Evolutionary conservation across 1,140 invertebrate species (phyloP).

Genomic region (Globodera ellingtonae): DNA sequence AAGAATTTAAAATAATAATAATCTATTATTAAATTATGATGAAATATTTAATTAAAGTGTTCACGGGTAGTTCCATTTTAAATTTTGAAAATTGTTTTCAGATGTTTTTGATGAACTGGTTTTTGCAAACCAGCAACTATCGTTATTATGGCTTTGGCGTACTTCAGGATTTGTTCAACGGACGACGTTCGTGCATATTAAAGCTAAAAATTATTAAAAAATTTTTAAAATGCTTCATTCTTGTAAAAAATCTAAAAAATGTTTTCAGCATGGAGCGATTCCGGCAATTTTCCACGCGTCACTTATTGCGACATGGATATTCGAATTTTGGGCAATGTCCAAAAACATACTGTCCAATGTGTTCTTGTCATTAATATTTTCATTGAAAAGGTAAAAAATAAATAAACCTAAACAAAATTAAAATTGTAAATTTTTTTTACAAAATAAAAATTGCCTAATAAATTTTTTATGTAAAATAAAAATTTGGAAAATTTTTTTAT

Average conservation of each 20-base stretch:
- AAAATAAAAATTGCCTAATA: neutral
- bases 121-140: conserved; percentile 68
- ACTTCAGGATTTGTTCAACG: conserved; percentile 54
- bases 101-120: conserved; percentile 69
- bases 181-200: conserved; percentile 45
- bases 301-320: conserved; percentile 69
- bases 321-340: conserved; percentile 66
- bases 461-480: neutral
- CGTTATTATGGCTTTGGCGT: conserved; percentile 65
- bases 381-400: conserved; percentile 64
- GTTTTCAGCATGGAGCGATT: conserved; percentile 63
- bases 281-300: conserved; percentile 65
- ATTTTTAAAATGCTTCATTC: neutral
- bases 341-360: conserved; percentile 67
- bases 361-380: conserved; percentile 67
- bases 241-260: neutral
- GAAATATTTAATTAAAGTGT: too few species aligned
- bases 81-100: conserved; percentile 25
- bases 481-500: too few species aligned
- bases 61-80: too few species aligned
- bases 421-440: too few species aligned
- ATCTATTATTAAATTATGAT: too few species aligned
- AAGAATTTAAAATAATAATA: too few species aligned
- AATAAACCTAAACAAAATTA: too few species aligned
- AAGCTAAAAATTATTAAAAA: neutral